Evolutionary conservation across 2,113 vertebrate species (phyloP), one percentile per base, ranked within the genome.

Genomic region (Oreochromis tanganicae): DNA sequence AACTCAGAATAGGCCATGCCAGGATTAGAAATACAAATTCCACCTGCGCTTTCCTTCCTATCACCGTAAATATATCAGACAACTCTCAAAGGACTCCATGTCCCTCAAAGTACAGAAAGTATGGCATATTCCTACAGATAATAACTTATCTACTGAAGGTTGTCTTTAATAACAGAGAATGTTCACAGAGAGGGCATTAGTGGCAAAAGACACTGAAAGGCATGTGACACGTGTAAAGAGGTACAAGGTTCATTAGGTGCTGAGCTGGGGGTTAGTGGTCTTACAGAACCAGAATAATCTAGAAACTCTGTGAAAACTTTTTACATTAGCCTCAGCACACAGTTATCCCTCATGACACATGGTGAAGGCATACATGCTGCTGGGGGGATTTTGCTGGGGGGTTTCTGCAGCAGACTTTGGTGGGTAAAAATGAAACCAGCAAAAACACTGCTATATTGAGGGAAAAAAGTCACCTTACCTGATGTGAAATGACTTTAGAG

Each of bases 381-480:
- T 81, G 66, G 50, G 52, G 50, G 48, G 6, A 56, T 55, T 87
- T 87, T 27, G 59, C 19, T 13, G 7, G 32, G 52, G 29, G n/a
- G 52, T 73, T 59, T 89, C 55, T 78, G 12, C 10, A 38, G 55
- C 36, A 56, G 43, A 21, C 6, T 21, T 48, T 7, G 32, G 7
- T 29, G 36, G 66, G 21, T 27, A 1, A 54, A 57, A 75, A 8
- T 36, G 3, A 86, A 78, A 63, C 41, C 41, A 59, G 27, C 11
- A 59, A 80, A 78, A 78, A 86, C 3, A 68, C 21, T 41, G 7
- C 9, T 24, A 38, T 87, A 19, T 48, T 50, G 19, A 19, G 43
- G 43, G 43, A 0, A 0, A 0, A 48, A 50, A 29, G 6, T 78
- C 73, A 52, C 17, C 10, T 78, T 78, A 32, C 16, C 16, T 32